Evolutionary conservation across 2,797 vertebrate genomes (phyloP).

Genomic region (Propithecus deckenii): DNA sequence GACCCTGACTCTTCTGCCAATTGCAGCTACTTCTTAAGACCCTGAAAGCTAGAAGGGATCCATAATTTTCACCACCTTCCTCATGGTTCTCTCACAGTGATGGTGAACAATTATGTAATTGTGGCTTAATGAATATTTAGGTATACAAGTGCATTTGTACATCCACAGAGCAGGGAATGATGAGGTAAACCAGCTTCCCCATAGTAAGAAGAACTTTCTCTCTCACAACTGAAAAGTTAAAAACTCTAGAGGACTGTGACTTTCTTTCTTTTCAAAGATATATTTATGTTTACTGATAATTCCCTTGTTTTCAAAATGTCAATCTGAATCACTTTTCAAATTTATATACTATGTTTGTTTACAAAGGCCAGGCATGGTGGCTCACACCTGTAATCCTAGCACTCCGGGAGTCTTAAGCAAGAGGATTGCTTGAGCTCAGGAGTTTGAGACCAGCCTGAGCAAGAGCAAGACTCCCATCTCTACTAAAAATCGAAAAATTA

Average conservation of each 20-base stretch:
- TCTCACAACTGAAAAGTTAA: background rate
- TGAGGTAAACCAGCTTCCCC: background rate
- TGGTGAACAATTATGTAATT: background rate
- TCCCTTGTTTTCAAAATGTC: background rate
- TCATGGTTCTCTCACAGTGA: background rate
- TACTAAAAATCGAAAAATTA: no score
- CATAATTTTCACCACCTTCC: background rate
- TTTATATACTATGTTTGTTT: background rate
- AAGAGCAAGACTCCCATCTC: no score
- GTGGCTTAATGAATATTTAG: background rate
- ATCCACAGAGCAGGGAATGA: background rate
- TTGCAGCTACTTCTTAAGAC: background rate
- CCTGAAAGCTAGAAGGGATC: background rate
- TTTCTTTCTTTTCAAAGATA: slow-evolving; percentile 16
- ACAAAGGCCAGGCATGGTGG: no score
- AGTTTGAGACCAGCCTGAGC: no score
- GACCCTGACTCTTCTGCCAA: background rate
- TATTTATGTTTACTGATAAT: background rate
- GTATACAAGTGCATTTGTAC: background rate
- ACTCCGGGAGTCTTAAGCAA: no score
- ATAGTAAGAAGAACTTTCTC: background rate
- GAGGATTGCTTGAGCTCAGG: no score
- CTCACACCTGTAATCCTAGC: no score
- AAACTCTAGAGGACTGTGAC: background rate
- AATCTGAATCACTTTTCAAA: slow-evolving; percentile 16